These are phyloP conservation scores for Andrena trimmerana DNA, from an alignment of 2,888 invertebrate genomes.

Conservation along the genomic window DNA sequence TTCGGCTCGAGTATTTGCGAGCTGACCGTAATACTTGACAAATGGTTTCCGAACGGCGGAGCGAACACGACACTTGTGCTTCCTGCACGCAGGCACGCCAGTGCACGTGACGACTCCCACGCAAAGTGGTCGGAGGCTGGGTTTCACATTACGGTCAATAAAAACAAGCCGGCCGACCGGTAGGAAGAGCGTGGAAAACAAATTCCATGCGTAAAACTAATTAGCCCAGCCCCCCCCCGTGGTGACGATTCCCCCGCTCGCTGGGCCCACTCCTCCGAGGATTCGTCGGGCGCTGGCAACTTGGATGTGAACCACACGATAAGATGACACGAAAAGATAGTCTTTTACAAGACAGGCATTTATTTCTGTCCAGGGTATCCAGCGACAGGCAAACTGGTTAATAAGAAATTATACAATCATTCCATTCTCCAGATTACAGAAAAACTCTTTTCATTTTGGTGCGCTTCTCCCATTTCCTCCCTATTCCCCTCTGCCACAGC, in stretches of 20 bases:
- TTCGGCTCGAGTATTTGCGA: neutral
- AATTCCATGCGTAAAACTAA: conserved; percentile 76
- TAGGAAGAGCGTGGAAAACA: conserved; percentile 60
- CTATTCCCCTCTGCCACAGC: conserved; percentile 2
- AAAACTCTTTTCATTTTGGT: conserved; percentile 18
- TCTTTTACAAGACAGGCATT: conserved; percentile 53
- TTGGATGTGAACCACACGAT: conserved; percentile 4
- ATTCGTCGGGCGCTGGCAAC: conserved; percentile 21
- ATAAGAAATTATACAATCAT: conserved; percentile 55
- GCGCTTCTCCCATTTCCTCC: neutral
- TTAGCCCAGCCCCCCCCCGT: conserved; percentile 58
- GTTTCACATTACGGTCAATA: conserved; percentile 77
- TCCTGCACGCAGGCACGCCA: conserved; percentile 26
- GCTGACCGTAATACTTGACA: neutral
- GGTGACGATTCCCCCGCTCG: conserved; percentile 25
- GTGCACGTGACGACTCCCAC: conserved; percentile 62
- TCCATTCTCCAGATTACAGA: conserved; percentile 29
- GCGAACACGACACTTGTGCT: conserved; percentile 29
- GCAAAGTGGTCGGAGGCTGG: conserved; percentile 71
- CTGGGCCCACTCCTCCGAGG: conserved; percentile 3
- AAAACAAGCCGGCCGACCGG: conserved; percentile 68
- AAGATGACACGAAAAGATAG: conserved; percentile 39
- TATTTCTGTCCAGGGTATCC: conserved; percentile 48
- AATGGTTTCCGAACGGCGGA: neutral
- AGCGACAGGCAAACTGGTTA: conserved; percentile 56